phyloP scores from a whole-genome alignment of 2,888 invertebrate genomes.

The Drosophila tripunctata region DNA sequence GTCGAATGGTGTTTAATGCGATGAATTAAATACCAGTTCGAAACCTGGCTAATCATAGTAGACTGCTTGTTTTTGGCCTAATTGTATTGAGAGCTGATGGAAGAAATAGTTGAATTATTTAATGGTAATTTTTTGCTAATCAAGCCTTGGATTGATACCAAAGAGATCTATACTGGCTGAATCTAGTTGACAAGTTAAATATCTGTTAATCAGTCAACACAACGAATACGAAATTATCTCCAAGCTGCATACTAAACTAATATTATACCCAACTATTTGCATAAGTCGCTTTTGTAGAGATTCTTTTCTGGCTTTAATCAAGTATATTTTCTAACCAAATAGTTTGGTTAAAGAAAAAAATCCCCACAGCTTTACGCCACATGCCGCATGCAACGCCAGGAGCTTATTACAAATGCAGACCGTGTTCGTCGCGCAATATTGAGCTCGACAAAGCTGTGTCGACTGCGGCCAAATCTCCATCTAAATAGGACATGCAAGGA shows the following conservation, averaged over 20 bases:
- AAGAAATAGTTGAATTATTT: neutral
- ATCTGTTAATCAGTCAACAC: too few relatives aligned
- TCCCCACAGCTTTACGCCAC: neutral
- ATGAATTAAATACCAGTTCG: slow-evolving; percentile 3
- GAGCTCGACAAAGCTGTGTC: slow-evolving; percentile 39
- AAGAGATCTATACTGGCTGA: too few relatives aligned
- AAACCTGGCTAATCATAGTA: slow-evolving; percentile 16
- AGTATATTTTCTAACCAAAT: neutral
- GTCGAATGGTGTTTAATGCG: slow-evolving; percentile 15
- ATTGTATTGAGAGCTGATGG: neutral
- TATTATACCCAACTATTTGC: neutral
- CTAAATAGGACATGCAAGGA: slow-evolving; percentile 26
- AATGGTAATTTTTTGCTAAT: too few relatives aligned
- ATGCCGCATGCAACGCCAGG: neutral
- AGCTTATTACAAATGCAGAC: slow-evolving; percentile 70
- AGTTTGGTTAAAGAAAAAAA: neutral
- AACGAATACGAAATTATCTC: too few relatives aligned
- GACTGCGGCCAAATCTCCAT: slow-evolving; percentile 58
- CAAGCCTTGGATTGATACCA: too few relatives aligned
- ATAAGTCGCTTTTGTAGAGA: neutral
- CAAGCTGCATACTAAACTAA: too few relatives aligned
- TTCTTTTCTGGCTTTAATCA: slow-evolving; percentile 17
- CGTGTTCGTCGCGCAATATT: slow-evolving; percentile 53
- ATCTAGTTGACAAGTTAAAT: too few relatives aligned
- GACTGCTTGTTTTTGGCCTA: neutral